Evolutionary conservation across 2,888 invertebrate genomes (phyloP), one percentile per base, ranked within the genome.

Genomic region (Perizoma affinitatum): DNA sequence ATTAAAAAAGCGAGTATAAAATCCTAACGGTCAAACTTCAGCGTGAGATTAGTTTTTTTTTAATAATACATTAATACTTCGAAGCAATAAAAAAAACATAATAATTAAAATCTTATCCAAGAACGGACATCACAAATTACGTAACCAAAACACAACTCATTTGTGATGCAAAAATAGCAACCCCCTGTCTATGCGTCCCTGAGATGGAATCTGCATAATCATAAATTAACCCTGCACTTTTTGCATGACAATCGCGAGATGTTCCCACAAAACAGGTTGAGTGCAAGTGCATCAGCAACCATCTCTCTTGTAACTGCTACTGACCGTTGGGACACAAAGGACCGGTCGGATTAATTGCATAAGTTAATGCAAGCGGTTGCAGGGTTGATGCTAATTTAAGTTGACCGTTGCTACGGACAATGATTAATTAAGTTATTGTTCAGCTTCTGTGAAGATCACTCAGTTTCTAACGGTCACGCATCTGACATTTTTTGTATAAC

Each of bases 181-280:
- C 54, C 55, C 65, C 56, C 43, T 10, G 42, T 58, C 52, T 54
- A 54, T 62, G 54, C 47, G 56, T 53, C 72, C 73, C 70, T 67
- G 63, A 77, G 72, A 75, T 69, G 62, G 59, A 67, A 86, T 86
- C 75, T 84, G 79, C 87, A 88, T 88, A 88, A 87, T 83, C 77
- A 74, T 87, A 80, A 83, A 84, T 90, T 86, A 88, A 81, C 78
- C 75, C 77, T 67, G 67, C 65, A 72, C 65, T 76, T 83, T 86
- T 80, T 82, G 80, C 82, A 84, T 84, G 52, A 86, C 82, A 86
- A 87, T 78, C 61, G 75, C 80, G 65, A 71, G 70, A 77, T 72
- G 72, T 88, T 87, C 86, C 75, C 87, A 86, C 79, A 76, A 66
- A 76, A 75, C 82, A 87, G 86, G 88, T 88, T 78, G 81, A 63